Conservation (phyloP, 30 jellyfish, hydroid and myxozoan species). For the Chironex yamaguchii region DNA sequence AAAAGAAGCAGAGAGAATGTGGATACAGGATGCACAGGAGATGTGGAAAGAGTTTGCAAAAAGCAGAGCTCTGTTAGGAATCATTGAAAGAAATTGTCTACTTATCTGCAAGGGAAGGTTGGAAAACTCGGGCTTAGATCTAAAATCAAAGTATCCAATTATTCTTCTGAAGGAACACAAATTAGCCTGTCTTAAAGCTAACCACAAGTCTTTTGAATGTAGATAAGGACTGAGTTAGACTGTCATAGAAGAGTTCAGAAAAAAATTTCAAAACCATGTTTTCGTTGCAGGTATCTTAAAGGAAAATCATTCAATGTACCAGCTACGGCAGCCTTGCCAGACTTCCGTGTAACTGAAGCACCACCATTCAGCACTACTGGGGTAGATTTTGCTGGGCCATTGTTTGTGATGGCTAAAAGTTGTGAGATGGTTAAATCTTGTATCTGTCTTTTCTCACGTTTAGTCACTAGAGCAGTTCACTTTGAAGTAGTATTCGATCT, state of each 20-base stretch:
- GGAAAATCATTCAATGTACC: constrained; percentile 30
- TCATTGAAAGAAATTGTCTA: too few species aligned
- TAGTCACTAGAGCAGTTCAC: constrained; percentile 18
- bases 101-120: too few species aligned
- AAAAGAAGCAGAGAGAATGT: too few species aligned
- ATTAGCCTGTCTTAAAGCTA: constrained; percentile 35
- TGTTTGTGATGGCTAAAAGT: constrained; percentile 19
- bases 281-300: constrained; percentile 19
- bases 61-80: too few species aligned
- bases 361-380: constrained; percentile 42
- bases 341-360: constrained; percentile 24
- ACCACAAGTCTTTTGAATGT: not conserved
- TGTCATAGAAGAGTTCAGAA: too few species aligned
- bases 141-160: too few species aligned
- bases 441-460: constrained; percentile 1
- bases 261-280: too few species aligned
- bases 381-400: constrained; percentile 36
- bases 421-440: constrained; percentile 19
- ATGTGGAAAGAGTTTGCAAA: too few species aligned
- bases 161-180: too few species aligned
- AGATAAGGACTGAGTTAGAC: not conserved
- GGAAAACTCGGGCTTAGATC: too few species aligned
- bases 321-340: constrained; percentile 45
- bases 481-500: constrained; percentile 12
- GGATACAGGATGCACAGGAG: too few species aligned